Base-by-base conservation (phyloP, 2,797 vertebrate species). In the Premnoplex brunnescens region DNA sequence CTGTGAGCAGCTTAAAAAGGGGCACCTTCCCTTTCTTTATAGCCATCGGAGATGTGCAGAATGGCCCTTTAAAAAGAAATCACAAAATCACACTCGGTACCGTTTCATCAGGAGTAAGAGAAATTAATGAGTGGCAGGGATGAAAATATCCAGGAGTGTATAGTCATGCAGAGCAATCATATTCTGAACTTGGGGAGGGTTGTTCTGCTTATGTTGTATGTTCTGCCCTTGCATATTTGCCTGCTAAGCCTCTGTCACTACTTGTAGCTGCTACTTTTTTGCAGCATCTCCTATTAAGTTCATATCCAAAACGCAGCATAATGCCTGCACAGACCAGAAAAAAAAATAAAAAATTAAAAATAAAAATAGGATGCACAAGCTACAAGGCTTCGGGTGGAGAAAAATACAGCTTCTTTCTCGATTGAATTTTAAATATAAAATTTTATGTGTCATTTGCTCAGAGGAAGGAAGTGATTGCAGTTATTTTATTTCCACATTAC, bases 401-500 rank as follows among this genome's bases (percentile, higher is more conserved):
- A 48, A 48, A 62, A 41, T 9, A 19, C 83, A 51, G 9, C 54
- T 79, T 84, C 30, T 89, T 77, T 88, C 74, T 78, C 39, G 20
- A 77, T 24, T 81, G 52, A 89, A 74, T 85, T 78, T 93, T 67
- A 87, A 89, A 86, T 74, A 44, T 24, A 56, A 87, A 80, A 69
- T 62, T 74, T 41, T 63, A 23, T 19, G 30, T 83, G 62, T 71
- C 43, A 19, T 77, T 95, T 96, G 96, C 58, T 78, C 46, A 21
- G 91, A 87, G 41, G 71, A 86, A 86, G 66, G 48, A 71, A 77
- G 43, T 39, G 75, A 76, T 77, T 74, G 49, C 30, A 83, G 59
- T 91, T 79, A 59, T 75, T 96, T 84, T 88, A 79, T 91, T 94
- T 85, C 30, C 51, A 19, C 77, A 74, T 88, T 89, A 71, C 60